Evolutionary conservation across 2,888 invertebrate genomes (phyloP).

Genomic region (Heliconius hortense): DNA sequence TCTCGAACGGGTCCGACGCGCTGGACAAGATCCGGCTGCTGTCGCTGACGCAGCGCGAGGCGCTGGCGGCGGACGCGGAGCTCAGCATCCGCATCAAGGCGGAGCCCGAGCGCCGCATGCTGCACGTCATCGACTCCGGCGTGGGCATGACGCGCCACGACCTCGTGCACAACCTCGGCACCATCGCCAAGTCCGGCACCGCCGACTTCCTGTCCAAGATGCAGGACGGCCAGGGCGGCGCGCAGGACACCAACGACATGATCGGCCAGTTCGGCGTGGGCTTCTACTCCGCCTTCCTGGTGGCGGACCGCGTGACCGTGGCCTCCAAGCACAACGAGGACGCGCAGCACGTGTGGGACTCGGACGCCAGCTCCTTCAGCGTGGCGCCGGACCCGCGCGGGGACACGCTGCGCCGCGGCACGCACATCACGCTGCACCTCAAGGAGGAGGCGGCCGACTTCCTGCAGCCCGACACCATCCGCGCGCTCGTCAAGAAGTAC

Average conservation of each 20-base stretch:
- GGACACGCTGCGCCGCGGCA: constrained; percentile 93
- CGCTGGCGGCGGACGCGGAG: constrained; percentile 90
- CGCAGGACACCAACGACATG: constrained; percentile 95
- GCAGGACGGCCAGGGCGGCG: constrained; percentile 82
- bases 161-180: constrained; percentile 97
- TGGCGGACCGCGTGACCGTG: constrained; percentile 97
- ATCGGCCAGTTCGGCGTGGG: constrained; percentile 99
- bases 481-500: constrained; percentile 96
- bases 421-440: constrained; percentile 93
- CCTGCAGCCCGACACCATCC: constrained; percentile 95
- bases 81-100: constrained; percentile 94
- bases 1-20: constrained; percentile 99
- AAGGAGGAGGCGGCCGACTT: constrained; percentile 99
- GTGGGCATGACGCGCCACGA: constrained; percentile 98
- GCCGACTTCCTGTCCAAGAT: constrained; percentile 97
- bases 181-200: constrained; percentile 98
- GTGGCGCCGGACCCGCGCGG: constrained; percentile 97
- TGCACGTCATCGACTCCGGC: constrained; percentile 98
- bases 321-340: constrained; percentile 97
- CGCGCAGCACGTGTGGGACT: constrained; percentile 98
- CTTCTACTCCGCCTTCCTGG: constrained; percentile 98
- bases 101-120: constrained; percentile 94
- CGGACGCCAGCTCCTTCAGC: constrained; percentile 94
- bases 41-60: constrained; percentile 92
- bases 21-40: constrained; percentile 98